Evolutionary conservation across 1,140 invertebrate species (phyloP).

Genomic region (Achroia grisella): DNA sequence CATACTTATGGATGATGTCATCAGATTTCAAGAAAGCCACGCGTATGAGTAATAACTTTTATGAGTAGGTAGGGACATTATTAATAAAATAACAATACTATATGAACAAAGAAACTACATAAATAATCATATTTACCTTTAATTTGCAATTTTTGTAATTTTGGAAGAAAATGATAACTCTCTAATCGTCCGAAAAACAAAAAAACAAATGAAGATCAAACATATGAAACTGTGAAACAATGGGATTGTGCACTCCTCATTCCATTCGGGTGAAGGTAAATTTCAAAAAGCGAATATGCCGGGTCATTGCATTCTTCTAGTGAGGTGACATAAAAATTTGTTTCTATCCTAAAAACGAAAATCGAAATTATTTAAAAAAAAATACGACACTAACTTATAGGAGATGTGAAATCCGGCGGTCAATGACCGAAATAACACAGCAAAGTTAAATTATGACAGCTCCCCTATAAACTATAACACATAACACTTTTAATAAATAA

Average conservation of each 20-base stretch:
- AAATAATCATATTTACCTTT: conserved; percentile 64
- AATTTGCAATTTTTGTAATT: conserved; percentile 72
- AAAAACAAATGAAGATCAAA: conserved; percentile 73
- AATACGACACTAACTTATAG: conserved; percentile 56
- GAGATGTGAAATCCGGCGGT: conserved; percentile 71
- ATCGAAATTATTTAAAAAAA: conserved; percentile 50
- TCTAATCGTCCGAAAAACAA: conserved; percentile 73
- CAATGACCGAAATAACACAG: conserved; percentile 73
- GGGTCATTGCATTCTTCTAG: conserved; percentile 65
- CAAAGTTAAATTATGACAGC: conserved; percentile 61
- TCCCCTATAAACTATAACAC: conserved; percentile 55
- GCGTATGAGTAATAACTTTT: conserved; percentile 52
- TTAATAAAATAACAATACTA: conserved; percentile 14
- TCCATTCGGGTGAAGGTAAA: conserved; percentile 66
- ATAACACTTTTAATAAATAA: conserved; percentile 56
- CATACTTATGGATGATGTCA: conserved; percentile 61
- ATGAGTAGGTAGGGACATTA: conserved; percentile 18
- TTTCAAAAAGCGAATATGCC: conserved; percentile 68
- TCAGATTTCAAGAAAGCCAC: conserved; percentile 53
- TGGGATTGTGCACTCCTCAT: conserved; percentile 68
- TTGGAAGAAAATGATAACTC: conserved; percentile 70
- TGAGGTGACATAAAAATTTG: conserved; percentile 52
- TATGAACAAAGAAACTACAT: conserved; percentile 24
- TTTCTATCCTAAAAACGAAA: conserved; percentile 62
- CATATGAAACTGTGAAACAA: conserved; percentile 71